Base-by-base conservation (phyloP, 2,113 vertebrate genomes). In the Calypte anna region DNA sequence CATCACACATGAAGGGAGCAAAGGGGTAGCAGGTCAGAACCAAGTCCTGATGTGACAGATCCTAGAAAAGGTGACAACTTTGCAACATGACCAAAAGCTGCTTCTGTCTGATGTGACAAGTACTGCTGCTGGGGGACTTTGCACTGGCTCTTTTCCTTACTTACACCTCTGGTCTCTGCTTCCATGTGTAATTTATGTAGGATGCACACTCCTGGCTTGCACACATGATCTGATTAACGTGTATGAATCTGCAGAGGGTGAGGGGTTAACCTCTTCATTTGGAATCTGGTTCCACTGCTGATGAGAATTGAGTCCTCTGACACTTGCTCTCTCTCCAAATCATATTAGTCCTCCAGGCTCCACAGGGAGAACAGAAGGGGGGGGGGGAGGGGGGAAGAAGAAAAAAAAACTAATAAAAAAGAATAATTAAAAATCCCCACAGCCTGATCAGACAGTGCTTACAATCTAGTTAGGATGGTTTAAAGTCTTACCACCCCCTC, bases 271-370 rank as follows among this genome's bases (percentile, higher is more conserved):
- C 16, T 74, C 68, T 81, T 81, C 68, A 72, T 81, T 86, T 67
- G 53, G 48, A 74, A 74, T 81, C 81, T 70, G 27, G 68, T 86
- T 93, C 88, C 73, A 67, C 46, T 80, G 82, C 70, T 66, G 58
- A 68, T 82, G 72, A 90, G 94, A 95, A 93, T 43, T 90, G 68
- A 95, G 72, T 48, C 91, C 64, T 30, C 48, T 70, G 91, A 86
- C 94, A 86, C 86, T 91, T 93, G 79, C 80, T 95, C 76, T 83
- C 64, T 90, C 80, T 90, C 64, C 72, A 93, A 96, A 95, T 95
- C 73, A 40, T 62, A 86, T 96, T 93, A 94, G 76, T 74, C 38
- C 61, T 63, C 28, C 33, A 53, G 64, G 48, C 46, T 94, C 73
- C 82, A 51, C 9, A 14, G 76, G 92, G 73, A 88, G 14, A 73